Evolutionary conservation across 2,797 vertebrate genomes (phyloP).

Genomic region (Enteromius unitaeniatus): DNA sequence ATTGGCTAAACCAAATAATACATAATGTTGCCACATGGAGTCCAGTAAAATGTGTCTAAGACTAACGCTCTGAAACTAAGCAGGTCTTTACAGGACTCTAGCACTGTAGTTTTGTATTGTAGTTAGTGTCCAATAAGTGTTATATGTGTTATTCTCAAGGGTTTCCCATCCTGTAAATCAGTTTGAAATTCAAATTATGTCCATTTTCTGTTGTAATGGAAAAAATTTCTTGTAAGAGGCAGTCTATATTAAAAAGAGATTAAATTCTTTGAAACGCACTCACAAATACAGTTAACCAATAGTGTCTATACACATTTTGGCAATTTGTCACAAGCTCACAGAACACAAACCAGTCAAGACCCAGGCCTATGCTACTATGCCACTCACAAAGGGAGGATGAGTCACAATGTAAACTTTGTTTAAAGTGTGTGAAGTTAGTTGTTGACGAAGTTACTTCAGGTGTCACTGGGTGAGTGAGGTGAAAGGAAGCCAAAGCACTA

Average conservation of each 20-base stretch:
- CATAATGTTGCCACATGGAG: no score
- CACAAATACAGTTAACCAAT: background rate
- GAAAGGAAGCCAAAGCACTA: constrained; percentile 1
- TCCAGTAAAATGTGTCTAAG: background rate
- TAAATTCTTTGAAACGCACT: background rate
- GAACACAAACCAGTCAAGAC: constrained; percentile 15
- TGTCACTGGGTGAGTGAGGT: constrained; percentile 23
- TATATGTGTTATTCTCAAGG: background rate
- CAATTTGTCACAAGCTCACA: constrained; percentile 5
- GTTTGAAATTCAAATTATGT: background rate
- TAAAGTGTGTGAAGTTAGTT: constrained; percentile 22
- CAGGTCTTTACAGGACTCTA: background rate
- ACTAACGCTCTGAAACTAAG: background rate
- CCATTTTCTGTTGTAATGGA: background rate
- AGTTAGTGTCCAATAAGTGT: background rate
- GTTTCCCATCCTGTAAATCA: background rate
- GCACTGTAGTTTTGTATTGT: background rate
- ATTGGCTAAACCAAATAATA: background rate
- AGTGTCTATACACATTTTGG: background rate
- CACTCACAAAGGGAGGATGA: background rate
- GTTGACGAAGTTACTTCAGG: constrained; percentile 18
- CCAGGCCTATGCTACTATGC: background rate
- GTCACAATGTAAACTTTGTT: constrained; percentile 10
- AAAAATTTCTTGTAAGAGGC: background rate
- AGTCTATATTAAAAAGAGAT: background rate